phyloP scores from a whole-genome alignment of 2,888 invertebrate genomes.

The Tetropium fuscum region DNA sequence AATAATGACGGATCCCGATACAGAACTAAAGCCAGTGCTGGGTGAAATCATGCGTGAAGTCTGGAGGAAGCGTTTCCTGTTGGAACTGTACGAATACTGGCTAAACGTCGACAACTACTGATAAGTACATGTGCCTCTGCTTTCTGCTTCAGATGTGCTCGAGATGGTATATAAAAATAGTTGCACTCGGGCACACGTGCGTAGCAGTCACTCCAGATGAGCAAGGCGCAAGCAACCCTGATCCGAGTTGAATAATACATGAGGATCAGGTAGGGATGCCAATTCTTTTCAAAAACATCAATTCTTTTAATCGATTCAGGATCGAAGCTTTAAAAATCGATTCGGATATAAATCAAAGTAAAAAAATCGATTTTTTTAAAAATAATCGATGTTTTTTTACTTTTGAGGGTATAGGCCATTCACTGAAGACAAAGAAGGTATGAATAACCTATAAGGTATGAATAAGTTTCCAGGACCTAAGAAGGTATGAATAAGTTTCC shows the following conservation, averaged over 20 bases:
- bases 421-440: too few species aligned
- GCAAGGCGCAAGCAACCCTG: background rate
- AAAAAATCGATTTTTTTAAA: too few species aligned
- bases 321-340: too few species aligned
- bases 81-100: slow-evolving; percentile 37
- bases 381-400: too few species aligned
- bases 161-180: slow-evolving; percentile 42
- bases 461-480: too few species aligned
- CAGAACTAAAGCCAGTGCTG: slow-evolving; percentile 10
- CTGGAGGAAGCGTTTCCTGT: slow-evolving; percentile 55
- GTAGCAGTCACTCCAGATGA: slow-evolving; percentile 6
- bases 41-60: slow-evolving; percentile 10
- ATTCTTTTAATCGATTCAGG: too few species aligned
- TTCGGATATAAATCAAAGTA: too few species aligned
- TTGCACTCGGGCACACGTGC: slow-evolving; percentile 24
- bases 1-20: background rate
- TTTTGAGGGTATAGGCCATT: too few species aligned
- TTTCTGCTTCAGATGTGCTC: slow-evolving; percentile 24
- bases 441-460: too few species aligned
- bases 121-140: slow-evolving; percentile 40
- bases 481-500: too few species aligned
- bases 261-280: too few species aligned
- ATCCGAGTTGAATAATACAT: background rate
- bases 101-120: slow-evolving; percentile 31
- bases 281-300: too few species aligned